Conservation (phyloP, 2,797 vertebrate genomes). For the Microctenopoma lineatum region DNA sequence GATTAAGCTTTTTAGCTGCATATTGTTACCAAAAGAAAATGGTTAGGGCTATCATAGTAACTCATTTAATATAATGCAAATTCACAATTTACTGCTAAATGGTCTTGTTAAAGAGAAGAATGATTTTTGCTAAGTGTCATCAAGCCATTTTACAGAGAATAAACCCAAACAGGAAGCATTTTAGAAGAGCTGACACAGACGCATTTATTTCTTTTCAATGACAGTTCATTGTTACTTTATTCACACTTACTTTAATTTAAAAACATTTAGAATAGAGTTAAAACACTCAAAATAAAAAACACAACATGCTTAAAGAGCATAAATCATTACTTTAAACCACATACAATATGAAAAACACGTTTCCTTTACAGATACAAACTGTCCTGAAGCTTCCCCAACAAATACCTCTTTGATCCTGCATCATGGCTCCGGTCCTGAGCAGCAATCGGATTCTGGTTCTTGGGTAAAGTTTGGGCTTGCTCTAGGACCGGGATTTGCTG, state of each 20-base stretch:
- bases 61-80: not conserved
- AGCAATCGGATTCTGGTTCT: not conserved
- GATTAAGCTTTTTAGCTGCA: not conserved
- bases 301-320: constrained; percentile 70
- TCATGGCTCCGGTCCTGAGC: not conserved
- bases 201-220: constrained; percentile 73
- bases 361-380: constrained; percentile 50
- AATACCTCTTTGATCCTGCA: not conserved
- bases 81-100: not conserved
- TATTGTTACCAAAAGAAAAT: not conserved
- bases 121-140: too few species aligned
- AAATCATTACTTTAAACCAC: constrained; percentile 59
- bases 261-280: constrained; percentile 60
- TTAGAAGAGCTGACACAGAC: constrained; percentile 38
- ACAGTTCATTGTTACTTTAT: constrained; percentile 76
- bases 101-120: not conserved
- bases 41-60: too few species aligned
- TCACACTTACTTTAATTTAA: constrained; percentile 70
- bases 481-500: constrained; percentile 84
- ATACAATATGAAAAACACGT: constrained; percentile 37
- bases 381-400: constrained; percentile 4
- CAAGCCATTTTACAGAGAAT: too few species aligned
- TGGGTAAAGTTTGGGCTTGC: not conserved
- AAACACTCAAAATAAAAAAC: constrained; percentile 68
- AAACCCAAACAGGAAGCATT: not conserved